Base-by-base conservation (phyloP, 2,888 invertebrate genomes). In the Trichopria drosophilae region DNA sequence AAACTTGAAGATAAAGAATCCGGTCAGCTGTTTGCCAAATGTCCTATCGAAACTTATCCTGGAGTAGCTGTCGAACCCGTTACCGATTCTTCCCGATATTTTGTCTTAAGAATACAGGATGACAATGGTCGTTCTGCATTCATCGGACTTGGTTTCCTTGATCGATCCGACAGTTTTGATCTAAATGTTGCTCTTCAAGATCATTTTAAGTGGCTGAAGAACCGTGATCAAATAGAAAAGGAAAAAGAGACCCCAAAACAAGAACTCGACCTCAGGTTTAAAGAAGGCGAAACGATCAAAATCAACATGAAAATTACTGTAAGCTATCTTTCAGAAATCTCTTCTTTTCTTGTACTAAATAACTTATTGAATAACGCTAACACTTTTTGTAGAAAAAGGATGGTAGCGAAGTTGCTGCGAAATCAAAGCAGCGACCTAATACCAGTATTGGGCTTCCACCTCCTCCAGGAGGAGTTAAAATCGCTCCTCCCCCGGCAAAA, bases 231-330 rank as follows among this genome's bases (percentile, higher is more conserved):
- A 75, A 84, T 88, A 57, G 87, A 84, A 67, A 88, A 90, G 68
- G 90, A 92, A 72, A 86, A 87, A 67, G 83, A 84, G 66, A 85
- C 83, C 48, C 86, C 88, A 7, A 84, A 84, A 53, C 86, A 84
- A 63, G 88, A 93, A 65, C 79, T 99, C 31, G 97, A 99, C 80
- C 82, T 99, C 45, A 90, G 96, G 39, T 98, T 99, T 75, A 99
- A 99, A 73, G 98, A 98, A 71, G 99, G 99, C 15, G 95, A 99
- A 80, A 99, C 98, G 1, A 99, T 99, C 61, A 98, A 95, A 80
- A 96, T 99, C 54, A 99, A 97, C 73, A 93, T 99, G 90, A 92
- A 93, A 79, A 93, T 94, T 60, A 91, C 93, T 58, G 93, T 93
- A 80, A 76, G 79, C 42, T 26, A 28, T 23, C 15, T 35, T 41